Conservation (phyloP, 2,797 vertebrate genomes). For the Pseudochirops corinnae region DNA sequence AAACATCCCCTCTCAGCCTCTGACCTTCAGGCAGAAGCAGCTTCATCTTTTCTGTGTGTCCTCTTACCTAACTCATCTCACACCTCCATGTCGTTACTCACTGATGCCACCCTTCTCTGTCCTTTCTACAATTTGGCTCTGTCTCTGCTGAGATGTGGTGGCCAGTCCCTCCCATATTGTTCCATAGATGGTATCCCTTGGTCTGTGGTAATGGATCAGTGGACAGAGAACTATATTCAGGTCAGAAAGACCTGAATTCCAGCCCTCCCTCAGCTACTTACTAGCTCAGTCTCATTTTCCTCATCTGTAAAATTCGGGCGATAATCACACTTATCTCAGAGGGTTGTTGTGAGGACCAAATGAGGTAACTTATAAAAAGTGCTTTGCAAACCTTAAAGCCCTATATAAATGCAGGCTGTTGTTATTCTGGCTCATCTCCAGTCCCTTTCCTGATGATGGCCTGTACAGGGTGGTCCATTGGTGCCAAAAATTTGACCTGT, state of each 20-base stretch:
- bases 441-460: background rate
- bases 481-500: background rate
- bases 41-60: background rate
- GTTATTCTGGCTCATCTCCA: background rate
- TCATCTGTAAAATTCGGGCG: background rate
- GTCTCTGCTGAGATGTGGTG: background rate
- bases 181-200: background rate
- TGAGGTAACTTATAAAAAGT: background rate
- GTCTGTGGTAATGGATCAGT: background rate
- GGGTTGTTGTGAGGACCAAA: background rate
- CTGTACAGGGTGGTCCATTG: background rate
- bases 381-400: background rate
- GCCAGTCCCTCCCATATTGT: background rate
- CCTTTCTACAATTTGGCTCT: background rate
- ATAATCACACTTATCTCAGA: background rate
- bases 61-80: background rate
- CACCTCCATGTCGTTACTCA: background rate
- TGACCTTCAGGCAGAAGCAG: background rate
- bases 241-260: background rate
- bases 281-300: background rate
- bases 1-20: background rate
- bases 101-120: background rate
- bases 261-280: background rate
- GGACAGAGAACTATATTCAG: background rate
- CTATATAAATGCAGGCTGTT: background rate